Conservation (phyloP, 2,888 invertebrate genomes). For the Ceraclea dissimilis region DNA sequence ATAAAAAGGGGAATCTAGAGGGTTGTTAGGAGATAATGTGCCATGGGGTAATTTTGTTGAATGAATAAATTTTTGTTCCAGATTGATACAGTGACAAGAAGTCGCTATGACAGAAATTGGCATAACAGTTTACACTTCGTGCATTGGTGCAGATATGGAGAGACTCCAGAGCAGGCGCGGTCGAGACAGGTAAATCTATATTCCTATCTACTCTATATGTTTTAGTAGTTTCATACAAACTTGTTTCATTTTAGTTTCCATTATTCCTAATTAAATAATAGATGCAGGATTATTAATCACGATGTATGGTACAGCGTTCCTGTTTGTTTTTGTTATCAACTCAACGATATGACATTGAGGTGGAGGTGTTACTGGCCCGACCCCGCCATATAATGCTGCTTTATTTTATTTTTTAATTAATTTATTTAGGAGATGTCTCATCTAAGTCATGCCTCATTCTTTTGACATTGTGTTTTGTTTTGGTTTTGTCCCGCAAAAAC, state of each 20-base stretch:
- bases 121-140: slow-evolving; percentile 61
- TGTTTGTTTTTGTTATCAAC: too few relatives aligned
- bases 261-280: too few relatives aligned
- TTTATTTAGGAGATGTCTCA: neutral
- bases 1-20: too few relatives aligned
- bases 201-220: neutral
- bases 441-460: neutral
- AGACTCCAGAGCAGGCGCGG: slow-evolving; percentile 58
- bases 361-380: too few relatives aligned
- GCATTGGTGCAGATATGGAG: slow-evolving; percentile 66
- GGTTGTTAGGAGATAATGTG: too few relatives aligned
- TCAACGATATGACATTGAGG: too few relatives aligned
- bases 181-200: slow-evolving; percentile 57
- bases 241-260: slow-evolving; percentile 1
- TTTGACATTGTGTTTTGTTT: slow-evolving; percentile 17
- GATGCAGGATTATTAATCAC: too few relatives aligned
- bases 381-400: too few relatives aligned
- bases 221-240: neutral
- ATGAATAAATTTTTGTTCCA: slow-evolving; percentile 34
- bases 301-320: too few relatives aligned
- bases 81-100: slow-evolving; percentile 51
- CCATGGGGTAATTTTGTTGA: neutral
- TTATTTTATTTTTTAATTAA: neutral
- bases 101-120: slow-evolving; percentile 55
- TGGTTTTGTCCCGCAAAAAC: slow-evolving; percentile 24